Conservation (phyloP, 1,140 invertebrate species). For the Aphaenogaster floridana region DNA sequence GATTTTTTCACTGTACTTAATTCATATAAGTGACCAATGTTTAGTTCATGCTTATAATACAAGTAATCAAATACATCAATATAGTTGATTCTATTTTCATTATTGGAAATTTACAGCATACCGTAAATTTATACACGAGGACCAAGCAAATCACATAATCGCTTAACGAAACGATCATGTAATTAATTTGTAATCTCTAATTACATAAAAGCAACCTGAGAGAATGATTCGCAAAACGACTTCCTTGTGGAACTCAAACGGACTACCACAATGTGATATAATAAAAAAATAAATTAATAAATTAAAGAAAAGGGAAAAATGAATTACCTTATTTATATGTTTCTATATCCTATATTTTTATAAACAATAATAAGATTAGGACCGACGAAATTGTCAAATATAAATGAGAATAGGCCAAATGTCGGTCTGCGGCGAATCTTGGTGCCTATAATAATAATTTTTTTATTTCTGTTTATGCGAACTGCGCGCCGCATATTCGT, state of each 20-base stretch:
- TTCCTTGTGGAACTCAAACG: constrained; percentile 24
- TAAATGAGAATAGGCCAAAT: no score
- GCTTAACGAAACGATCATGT: constrained; percentile 1
- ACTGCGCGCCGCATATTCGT: no score
- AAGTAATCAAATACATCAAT: neutral
- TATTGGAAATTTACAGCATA: constrained; percentile 16
- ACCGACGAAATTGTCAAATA: no score
- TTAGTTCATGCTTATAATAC: constrained; percentile 28
- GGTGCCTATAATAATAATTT: no score
- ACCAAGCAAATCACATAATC: constrained; percentile 59
- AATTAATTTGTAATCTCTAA: constrained; percentile 38
- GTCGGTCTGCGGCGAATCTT: no score
- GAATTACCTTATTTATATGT: neutral
- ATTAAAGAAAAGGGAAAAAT: neutral
- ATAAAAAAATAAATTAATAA: constrained; percentile 37
- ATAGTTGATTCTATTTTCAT: constrained; percentile 45
- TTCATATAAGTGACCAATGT: constrained; percentile 34
- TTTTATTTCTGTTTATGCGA: no score
- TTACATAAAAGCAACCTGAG: constrained; percentile 3
- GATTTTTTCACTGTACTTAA: constrained; percentile 58
- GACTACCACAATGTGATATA: constrained; percentile 53
- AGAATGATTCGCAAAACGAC: constrained; percentile 26
- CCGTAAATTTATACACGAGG: constrained; percentile 53
- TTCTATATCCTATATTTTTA: neutral
- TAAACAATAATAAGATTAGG: no score